phyloP scores from a whole-genome alignment of 1,140 invertebrate species.

The Scaptomyza graminum region DNA sequence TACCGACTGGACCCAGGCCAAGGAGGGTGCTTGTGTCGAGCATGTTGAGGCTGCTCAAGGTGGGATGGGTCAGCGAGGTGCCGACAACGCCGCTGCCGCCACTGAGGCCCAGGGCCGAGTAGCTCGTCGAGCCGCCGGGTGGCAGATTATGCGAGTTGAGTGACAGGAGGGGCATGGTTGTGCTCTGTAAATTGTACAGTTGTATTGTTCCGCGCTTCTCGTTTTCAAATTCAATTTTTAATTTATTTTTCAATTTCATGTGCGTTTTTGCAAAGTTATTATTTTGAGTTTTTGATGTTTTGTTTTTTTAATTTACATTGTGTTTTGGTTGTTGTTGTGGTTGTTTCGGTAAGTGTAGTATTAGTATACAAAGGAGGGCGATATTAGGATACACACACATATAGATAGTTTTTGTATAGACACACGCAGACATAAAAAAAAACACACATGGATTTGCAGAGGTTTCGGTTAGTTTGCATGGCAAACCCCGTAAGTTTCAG shows the following conservation, averaged over 20 bases:
- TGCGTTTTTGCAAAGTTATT: constrained; percentile 42
- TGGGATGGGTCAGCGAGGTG: constrained; percentile 78
- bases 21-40: constrained; percentile 72
- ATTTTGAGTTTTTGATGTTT: constrained; percentile 24
- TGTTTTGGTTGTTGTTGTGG: constrained; percentile 30
- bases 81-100: constrained; percentile 57
- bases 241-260: constrained; percentile 38
- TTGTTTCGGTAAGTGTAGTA: constrained; percentile 38
- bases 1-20: constrained; percentile 51
- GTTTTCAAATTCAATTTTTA: constrained; percentile 47
- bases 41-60: constrained; percentile 72
- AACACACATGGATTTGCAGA: constrained; percentile 38
- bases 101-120: constrained; percentile 75
- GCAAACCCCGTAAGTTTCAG: constrained; percentile 45
- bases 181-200: constrained; percentile 86
- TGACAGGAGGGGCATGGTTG: constrained; percentile 87
- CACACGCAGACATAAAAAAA: constrained; percentile 47
- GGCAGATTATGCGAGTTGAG: constrained; percentile 85
- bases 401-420: constrained; percentile 37
- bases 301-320: constrained; percentile 55
- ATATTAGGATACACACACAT: constrained; percentile 45
- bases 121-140: constrained; percentile 78
- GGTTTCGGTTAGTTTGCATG: constrained; percentile 21
- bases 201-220: constrained; percentile 83
- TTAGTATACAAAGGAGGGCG: constrained; percentile 8